These are phyloP conservation scores for Pterobdella sp. DNA, from an alignment of 2,888 invertebrate species.

Conservation along the genomic window DNA sequence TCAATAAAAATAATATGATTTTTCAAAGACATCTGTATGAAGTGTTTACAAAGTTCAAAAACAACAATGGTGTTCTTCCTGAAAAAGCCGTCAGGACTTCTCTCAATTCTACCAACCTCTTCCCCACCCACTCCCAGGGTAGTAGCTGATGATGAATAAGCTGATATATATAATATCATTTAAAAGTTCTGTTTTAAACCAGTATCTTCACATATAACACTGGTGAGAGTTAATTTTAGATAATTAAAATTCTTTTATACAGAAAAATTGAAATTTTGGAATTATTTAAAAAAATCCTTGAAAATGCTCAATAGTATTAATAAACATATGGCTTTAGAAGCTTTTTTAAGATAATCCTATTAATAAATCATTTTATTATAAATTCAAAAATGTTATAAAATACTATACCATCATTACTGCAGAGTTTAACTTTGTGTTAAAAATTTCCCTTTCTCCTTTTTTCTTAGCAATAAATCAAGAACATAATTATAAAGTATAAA, in stretches of 20 bases:
- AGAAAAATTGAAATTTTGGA: no score
- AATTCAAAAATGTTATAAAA: no score
- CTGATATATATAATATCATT: neutral
- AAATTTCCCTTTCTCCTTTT: no score
- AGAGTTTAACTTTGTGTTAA: no score
- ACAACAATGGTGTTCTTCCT: conserved; percentile 31
- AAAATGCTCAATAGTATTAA: no score
- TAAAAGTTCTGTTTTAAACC: neutral
- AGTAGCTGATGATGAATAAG: conserved; percentile 6
- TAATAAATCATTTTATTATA: no score
- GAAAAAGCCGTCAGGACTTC: conserved; percentile 32
- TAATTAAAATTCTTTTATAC: neutral
- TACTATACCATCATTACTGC: no score
- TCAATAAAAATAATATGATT: neutral
- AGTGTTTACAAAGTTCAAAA: conserved; percentile 31
- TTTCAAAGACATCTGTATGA: conserved; percentile 32
- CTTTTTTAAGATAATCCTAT: no score
- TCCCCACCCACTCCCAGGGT: conserved; percentile 37
- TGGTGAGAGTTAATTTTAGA: conserved; percentile 1
- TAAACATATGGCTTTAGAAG: no score
- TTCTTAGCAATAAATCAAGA: no score
- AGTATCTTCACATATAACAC: neutral
- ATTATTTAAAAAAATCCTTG: no score
- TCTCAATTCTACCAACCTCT: conserved; percentile 34
- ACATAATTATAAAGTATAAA: no score